Evolutionary conservation across 2,888 invertebrate species (phyloP).

Genomic region (Acanthococcus lagerstroemiae): DNA sequence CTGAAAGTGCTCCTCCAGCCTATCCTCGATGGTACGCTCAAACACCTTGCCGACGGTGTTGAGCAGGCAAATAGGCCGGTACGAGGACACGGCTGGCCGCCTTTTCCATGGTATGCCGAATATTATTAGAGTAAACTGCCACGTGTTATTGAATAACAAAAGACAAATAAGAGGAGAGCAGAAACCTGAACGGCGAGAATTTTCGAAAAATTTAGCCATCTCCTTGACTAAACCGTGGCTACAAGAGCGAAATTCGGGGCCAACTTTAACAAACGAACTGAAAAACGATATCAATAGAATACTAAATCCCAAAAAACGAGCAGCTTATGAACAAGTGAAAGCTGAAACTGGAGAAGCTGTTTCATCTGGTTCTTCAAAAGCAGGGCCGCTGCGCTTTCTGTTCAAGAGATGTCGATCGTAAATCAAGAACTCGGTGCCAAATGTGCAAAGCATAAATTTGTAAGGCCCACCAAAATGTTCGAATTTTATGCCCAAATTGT

Average conservation of each 20-base stretch:
- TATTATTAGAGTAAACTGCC: not conserved
- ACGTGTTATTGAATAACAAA: not conserved
- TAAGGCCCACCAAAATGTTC: too few species aligned
- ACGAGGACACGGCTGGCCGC: not conserved
- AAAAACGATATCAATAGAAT: not conserved
- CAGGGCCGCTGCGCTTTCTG: not conserved
- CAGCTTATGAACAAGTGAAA: not conserved
- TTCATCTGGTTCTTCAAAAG: not conserved
- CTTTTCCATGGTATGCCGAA: not conserved
- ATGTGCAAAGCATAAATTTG: not conserved
- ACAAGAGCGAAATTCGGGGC: not conserved
- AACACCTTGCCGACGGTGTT: too few species aligned
- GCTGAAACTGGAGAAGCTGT: not conserved
- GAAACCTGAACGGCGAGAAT: not conserved
- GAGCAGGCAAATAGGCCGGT: too few species aligned
- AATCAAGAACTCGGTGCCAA: not conserved
- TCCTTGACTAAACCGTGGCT: not conserved
- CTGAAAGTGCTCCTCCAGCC: too few species aligned
- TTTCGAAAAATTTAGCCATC: not conserved
- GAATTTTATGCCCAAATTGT: too few species aligned
- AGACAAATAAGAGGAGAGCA: not conserved
- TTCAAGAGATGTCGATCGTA: not conserved
- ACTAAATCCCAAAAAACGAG: not conserved
- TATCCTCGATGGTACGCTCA: too few species aligned
- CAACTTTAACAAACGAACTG: not conserved